phyloP scores from a whole-genome alignment of 64 coral and sea anemone species.

The Astreopora myriophthalma region DNA sequence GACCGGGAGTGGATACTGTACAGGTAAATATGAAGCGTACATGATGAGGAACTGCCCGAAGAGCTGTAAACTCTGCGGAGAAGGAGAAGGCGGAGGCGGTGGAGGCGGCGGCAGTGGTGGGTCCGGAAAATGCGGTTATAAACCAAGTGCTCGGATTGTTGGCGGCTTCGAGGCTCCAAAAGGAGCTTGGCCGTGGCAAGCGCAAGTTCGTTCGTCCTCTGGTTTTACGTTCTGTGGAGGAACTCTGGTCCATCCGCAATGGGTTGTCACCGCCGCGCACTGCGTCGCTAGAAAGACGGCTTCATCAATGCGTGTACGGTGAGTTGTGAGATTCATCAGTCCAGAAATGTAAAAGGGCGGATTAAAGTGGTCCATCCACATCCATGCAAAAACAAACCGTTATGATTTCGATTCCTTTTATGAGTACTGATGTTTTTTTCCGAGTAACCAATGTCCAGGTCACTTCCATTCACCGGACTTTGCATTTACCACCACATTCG shows the following conservation, averaged over 20 bases:
- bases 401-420: too few relatives aligned
- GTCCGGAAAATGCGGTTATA: slow-evolving; percentile 54
- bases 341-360: not conserved
- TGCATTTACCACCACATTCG: too few relatives aligned
- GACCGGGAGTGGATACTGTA: slow-evolving; percentile 20
- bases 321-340: not conserved
- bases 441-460: too few relatives aligned
- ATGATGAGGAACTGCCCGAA: slow-evolving; percentile 57
- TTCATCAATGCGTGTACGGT: slow-evolving; percentile 27
- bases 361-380: too few relatives aligned
- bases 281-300: slow-evolving; percentile 17
- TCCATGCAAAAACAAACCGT: too few relatives aligned
- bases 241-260: slow-evolving; percentile 62
- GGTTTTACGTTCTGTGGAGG: slow-evolving; percentile 74
- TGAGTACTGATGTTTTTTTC: too few relatives aligned
- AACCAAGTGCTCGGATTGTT: slow-evolving; percentile 63
- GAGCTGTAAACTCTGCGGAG: slow-evolving; percentile 30
- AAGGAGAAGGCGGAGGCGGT: not conserved
- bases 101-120: not conserved
- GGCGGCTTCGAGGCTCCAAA: slow-evolving; percentile 62
- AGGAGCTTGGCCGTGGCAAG: slow-evolving; percentile 83
- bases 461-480: too few relatives aligned
- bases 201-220: not conserved
- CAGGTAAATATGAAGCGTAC: not conserved
- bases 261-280: slow-evolving; percentile 75